These are phyloP conservation scores for Oreohelix idahoensis DNA, from an alignment of 1,140 invertebrate genomes.

Conservation along the genomic window DNA sequence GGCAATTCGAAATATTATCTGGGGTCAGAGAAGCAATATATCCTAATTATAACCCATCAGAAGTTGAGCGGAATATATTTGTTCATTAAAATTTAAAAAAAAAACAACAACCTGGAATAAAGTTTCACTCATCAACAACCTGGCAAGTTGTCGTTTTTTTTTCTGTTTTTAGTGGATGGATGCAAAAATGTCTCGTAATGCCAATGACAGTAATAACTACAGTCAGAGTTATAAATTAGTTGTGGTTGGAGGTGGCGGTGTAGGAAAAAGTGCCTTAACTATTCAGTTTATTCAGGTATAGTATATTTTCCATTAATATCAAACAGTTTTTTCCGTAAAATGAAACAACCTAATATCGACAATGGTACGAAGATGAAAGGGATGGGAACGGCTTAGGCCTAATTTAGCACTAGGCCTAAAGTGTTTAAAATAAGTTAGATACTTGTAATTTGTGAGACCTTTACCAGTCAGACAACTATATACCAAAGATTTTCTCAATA, in stretches of 20 bases:
- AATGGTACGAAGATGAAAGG: neutral
- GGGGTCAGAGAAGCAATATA: too few species aligned
- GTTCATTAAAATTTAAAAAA: too few species aligned
- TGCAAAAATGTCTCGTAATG: conserved; percentile 57
- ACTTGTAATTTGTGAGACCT: too few species aligned
- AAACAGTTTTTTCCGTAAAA: neutral
- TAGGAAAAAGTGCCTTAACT: conserved; percentile 97
- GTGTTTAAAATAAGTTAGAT: too few species aligned
- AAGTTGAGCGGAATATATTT: too few species aligned
- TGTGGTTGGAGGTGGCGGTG: conserved; percentile 97
- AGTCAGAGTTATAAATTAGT: conserved; percentile 92
- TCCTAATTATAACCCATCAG: too few species aligned
- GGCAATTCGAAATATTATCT: too few species aligned
- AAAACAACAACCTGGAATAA: too few species aligned
- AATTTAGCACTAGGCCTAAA: too few species aligned
- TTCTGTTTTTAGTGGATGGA: neutral
- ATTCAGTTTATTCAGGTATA: conserved; percentile 97
- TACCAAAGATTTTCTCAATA: too few species aligned
- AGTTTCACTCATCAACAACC: neutral
- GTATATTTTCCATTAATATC: neutral
- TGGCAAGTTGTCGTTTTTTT: conserved; percentile 12
- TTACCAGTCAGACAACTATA: too few species aligned
- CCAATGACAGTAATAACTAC: conserved; percentile 58
- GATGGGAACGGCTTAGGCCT: too few species aligned
- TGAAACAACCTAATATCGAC: conserved; percentile 21